Evolutionary conservation across 2,797 vertebrate species (phyloP), one percentile per base, ranked within the genome.

Genomic region (Nyctibius grandis): DNA sequence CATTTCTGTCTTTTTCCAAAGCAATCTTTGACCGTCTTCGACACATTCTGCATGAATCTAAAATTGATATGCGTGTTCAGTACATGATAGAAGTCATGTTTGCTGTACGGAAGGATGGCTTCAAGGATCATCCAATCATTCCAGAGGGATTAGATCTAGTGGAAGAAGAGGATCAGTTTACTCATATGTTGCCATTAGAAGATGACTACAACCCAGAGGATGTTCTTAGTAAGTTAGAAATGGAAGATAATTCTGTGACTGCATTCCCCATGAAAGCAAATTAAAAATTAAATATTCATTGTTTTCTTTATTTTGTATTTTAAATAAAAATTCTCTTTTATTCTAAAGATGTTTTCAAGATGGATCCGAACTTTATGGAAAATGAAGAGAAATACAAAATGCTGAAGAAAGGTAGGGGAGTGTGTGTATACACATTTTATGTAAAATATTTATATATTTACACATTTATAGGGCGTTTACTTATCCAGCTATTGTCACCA

Each of bases 31-130:
- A 99, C 97, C 99, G 99, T 31, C 98, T 99, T 95, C 98, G 99
- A 73, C 99, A 99, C 91, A 98, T 99, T 95, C 98, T 99, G 21
- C 99, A 99, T 3, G 99, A 99, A 95, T 99, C 99, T 5, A 98
- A 99, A 97, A 99, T 99, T 10, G 99, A 99, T 95, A 99, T 99
- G 97, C 98, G 99, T 44, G 99, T 99, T 88, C 99, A 99, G 96
- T 99, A 99, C 97, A 99, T 99, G 99, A 99, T 99, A 51, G 99
- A 99, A 97, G 99, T 99, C 78, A 99, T 99, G 99, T 99, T 99
- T 93, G 99, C 99, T 70, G 99, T 99, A 81, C 98, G 99, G 72
- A 99, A 99, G 88, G 99, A 99, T 88, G 99, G 99, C 64, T 99
- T 99, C 96, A 99, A 99, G 97, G 99, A 99, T 95, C 99, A 99